These are phyloP conservation scores for Caerostris darwini DNA, from an alignment of 1,140 invertebrate species.

Conservation along the genomic window DNA sequence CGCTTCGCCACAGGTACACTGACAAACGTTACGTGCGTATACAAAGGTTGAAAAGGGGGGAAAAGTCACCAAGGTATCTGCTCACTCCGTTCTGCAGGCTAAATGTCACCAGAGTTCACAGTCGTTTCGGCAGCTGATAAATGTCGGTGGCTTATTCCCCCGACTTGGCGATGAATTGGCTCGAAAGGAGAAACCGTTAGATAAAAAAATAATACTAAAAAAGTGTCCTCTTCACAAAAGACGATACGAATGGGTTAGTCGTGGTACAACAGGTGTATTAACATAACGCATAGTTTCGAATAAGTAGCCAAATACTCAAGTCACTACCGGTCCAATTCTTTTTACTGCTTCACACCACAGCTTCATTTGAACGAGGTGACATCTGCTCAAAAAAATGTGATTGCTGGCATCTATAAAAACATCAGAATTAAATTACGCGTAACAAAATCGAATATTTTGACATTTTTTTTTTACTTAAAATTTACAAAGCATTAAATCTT, in stretches of 20 bases:
- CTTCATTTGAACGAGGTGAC: not conserved
- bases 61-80: constrained; percentile 62
- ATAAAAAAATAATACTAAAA: not conserved
- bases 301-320: not conserved
- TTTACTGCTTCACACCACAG: not conserved
- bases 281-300: not conserved
- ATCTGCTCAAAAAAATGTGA: not conserved
- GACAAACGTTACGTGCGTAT: constrained; percentile 71
- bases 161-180: constrained; percentile 33
- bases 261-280: constrained; percentile 2
- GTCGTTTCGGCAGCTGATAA: constrained; percentile 53
- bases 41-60: constrained; percentile 67
- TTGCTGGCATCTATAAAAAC: not conserved
- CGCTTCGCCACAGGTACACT: constrained; percentile 74
- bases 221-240: constrained; percentile 18
- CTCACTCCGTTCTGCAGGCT: constrained; percentile 57
- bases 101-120: constrained; percentile 77
- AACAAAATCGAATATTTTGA: too few species aligned
- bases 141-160: constrained; percentile 34
- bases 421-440: too few species aligned
- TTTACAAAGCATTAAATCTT: too few species aligned
- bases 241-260: not conserved
- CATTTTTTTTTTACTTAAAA: too few species aligned
- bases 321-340: not conserved
- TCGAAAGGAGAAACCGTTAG: constrained; percentile 36